Conservation (phyloP, 2,888 invertebrate species). For the Halictus ligatus region DNA sequence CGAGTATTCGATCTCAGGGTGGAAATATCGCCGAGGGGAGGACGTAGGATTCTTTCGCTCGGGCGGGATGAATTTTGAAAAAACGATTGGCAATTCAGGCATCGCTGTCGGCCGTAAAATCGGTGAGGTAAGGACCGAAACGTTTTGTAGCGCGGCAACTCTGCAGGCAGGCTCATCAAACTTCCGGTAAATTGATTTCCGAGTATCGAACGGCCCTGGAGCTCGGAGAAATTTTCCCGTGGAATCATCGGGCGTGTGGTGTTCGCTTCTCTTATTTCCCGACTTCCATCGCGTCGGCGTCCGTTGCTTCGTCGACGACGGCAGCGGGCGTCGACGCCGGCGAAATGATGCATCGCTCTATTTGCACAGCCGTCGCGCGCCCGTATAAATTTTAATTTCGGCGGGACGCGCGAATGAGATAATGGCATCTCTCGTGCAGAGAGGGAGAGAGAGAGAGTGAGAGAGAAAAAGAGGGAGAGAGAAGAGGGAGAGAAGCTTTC, state of each 20-base stretch:
- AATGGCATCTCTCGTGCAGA: conserved; percentile 34
- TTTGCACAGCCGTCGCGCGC: conserved; percentile 19
- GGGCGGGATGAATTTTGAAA: background rate
- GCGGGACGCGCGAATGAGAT: conserved; percentile 27
- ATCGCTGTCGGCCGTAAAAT: background rate
- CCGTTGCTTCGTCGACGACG: conserved; percentile 1
- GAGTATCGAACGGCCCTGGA: background rate
- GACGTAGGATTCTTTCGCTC: background rate
- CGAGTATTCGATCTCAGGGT: too few species aligned
- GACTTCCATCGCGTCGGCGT: background rate
- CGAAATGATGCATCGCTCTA: conserved; percentile 35
- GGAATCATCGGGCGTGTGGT: background rate
- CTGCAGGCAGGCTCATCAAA: conserved; percentile 11
- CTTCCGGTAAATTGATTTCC: conserved; percentile 39
- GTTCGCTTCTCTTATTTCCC: background rate
- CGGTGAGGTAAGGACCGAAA: background rate
- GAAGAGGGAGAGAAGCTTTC: background rate
- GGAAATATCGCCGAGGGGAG: too few species aligned
- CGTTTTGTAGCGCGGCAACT: background rate
- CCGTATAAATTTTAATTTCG: conserved; percentile 48
- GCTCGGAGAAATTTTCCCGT: background rate
- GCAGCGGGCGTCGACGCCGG: background rate
- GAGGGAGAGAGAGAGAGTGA: background rate
- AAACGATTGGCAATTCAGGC: background rate
- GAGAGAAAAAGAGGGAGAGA: background rate